Evolutionary conservation across 1,140 invertebrate genomes (phyloP).

Genomic region (Neoseiulus cucumeris): DNA sequence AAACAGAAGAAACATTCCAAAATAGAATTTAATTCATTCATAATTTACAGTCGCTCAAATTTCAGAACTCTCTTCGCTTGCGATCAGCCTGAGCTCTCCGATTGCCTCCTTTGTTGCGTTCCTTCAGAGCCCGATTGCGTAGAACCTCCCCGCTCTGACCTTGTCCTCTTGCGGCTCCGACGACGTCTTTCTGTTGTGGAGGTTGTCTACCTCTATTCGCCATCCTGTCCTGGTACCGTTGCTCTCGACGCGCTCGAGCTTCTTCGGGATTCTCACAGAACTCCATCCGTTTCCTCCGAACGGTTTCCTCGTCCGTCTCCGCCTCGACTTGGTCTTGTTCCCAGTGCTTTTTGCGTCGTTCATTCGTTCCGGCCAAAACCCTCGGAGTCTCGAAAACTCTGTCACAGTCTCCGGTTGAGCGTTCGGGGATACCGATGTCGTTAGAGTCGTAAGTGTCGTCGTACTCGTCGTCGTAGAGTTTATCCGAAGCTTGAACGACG

Average conservation of each 20-base stretch:
- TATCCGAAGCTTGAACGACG: neutral
- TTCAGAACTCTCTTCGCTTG: neutral
- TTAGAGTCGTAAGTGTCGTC: neutral
- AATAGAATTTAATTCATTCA: no score
- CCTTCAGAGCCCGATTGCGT: neutral
- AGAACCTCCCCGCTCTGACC: neutral
- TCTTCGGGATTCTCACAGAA: slow-evolving; percentile 7
- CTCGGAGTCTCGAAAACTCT: neutral
- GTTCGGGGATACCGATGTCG: neutral
- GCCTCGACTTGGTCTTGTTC: neutral
- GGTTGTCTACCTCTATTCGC: neutral
- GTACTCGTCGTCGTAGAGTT: slow-evolving; percentile 2
- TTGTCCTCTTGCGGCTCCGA: neutral
- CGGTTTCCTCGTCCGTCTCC: neutral
- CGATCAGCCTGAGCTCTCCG: neutral
- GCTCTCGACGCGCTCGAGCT: neutral
- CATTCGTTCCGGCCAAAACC: neutral
- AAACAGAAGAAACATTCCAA: no score
- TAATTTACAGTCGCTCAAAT: neutral
- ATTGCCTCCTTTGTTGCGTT: neutral
- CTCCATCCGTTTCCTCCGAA: neutral
- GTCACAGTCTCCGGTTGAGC: neutral
- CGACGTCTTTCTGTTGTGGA: neutral
- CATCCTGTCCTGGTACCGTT: neutral
- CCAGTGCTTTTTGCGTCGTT: neutral